These are phyloP conservation scores for Echiichthys vipera DNA, from an alignment of 2,797 vertebrate genomes.

Conservation along the genomic window DNA sequence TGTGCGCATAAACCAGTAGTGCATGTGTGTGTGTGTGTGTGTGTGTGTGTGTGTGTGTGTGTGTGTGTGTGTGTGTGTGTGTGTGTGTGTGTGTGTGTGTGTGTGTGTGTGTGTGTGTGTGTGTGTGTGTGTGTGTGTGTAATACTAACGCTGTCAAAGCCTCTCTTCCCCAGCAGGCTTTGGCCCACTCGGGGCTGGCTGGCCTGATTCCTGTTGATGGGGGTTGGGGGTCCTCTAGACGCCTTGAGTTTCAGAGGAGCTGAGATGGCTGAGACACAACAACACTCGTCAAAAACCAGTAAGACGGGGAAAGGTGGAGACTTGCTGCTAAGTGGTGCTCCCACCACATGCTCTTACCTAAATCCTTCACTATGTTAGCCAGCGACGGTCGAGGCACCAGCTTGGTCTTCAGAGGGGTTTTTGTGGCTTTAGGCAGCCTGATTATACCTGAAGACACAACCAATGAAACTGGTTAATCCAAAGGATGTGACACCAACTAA, in stretches of 20 bases:
- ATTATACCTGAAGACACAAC: constrained; percentile 89
- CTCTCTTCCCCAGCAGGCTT: constrained; percentile 90
- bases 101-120: background rate
- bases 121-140: background rate
- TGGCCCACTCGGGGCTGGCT: constrained; percentile 89
- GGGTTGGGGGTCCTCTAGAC: constrained; percentile 91
- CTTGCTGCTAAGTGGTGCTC: background rate
- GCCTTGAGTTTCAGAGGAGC: constrained; percentile 94
- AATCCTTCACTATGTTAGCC: constrained; percentile 91
- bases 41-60: no score
- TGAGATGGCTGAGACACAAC: constrained; percentile 85
- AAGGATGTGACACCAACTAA: background rate
- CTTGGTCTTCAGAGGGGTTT: constrained; percentile 89
- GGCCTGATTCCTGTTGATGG: constrained; percentile 95
- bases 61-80: no score
- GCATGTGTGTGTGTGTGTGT: no score
- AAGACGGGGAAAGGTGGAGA: background rate
- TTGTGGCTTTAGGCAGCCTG: constrained; percentile 93
- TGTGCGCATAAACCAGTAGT: no score
- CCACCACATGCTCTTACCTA: constrained; percentile 82
- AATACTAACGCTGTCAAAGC: constrained; percentile 89
- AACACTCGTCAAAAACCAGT: constrained; percentile 4
- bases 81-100: background rate
- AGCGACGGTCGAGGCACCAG: constrained; percentile 88
- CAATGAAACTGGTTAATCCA: no score